A percentile compares a stretch with the other conserved stretches of the same genome.
These are phyloP conservation scores for Cataglyphis albicans DNA, from an alignment of 2,888 invertebrate genomes.

Conservation along the genomic window DNA sequence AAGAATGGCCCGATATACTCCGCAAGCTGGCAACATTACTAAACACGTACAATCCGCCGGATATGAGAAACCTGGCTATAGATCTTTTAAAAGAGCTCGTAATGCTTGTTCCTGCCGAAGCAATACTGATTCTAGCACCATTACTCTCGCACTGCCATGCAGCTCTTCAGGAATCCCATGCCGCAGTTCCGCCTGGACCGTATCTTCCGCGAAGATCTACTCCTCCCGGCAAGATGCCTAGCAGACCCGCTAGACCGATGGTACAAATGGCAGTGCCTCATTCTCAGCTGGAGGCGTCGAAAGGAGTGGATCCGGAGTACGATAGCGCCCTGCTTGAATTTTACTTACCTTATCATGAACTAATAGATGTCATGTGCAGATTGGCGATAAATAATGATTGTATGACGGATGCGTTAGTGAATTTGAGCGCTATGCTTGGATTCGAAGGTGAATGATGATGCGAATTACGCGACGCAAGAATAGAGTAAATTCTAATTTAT, in stretches of 20 bases:
- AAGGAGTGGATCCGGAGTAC: constrained; percentile 92
- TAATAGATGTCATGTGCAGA: constrained; percentile 94
- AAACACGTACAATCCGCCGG: constrained; percentile 95
- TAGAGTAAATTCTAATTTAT: constrained; percentile 4
- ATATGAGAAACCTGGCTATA: constrained; percentile 92
- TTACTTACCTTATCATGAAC: constrained; percentile 95
- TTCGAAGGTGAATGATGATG: constrained; percentile 89
- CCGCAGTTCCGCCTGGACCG: constrained; percentile 91
- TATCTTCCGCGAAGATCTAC: constrained; percentile 92
- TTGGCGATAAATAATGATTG: constrained; percentile 95
- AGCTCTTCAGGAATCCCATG: constrained; percentile 91
- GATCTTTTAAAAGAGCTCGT: constrained; percentile 93
- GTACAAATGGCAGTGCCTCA: constrained; percentile 94
- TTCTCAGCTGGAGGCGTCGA: constrained; percentile 90
- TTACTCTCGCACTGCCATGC: constrained; percentile 94
- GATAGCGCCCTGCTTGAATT: constrained; percentile 92
- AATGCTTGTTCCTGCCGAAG: constrained; percentile 92
- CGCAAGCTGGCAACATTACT: constrained; percentile 94
- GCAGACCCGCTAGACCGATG: constrained; percentile 92
- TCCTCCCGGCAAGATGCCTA: constrained; percentile 88
- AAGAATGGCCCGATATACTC: constrained; percentile 96
- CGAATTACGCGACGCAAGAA: neutral
- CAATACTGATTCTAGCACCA: constrained; percentile 93
- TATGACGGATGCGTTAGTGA: constrained; percentile 94
- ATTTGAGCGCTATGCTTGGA: constrained; percentile 95